These are phyloP conservation scores for Gallinago nigripennis DNA, from an alignment of 2,797 vertebrate genomes.

Conservation along the genomic window DNA sequence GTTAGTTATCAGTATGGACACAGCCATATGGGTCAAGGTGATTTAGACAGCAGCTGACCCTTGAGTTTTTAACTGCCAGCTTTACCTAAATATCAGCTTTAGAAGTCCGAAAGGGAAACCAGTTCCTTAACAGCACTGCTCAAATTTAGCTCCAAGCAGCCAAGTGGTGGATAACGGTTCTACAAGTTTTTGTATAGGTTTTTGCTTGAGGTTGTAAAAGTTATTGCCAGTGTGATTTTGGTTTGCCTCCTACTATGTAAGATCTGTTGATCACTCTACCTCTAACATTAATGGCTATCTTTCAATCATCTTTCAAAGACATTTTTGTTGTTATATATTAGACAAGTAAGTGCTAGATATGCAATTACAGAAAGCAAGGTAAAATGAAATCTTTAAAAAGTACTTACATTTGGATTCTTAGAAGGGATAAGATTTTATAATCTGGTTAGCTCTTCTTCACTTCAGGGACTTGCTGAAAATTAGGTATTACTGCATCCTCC, in stretches of 20 bases:
- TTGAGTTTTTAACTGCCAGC: background rate
- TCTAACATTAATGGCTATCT: background rate
- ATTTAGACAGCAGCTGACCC: background rate
- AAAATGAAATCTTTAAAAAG: background rate
- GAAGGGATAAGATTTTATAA: background rate
- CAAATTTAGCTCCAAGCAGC: background rate
- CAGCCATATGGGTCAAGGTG: background rate
- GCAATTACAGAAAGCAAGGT: background rate
- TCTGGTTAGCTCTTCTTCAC: background rate
- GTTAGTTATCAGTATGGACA: background rate
- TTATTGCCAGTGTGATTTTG: background rate
- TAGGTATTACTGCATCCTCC: slow-evolving; percentile 12
- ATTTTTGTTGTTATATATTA: background rate
- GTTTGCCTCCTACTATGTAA: background rate
- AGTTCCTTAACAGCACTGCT: background rate
- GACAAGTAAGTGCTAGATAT: background rate
- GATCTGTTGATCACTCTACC: background rate
- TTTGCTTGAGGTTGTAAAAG: background rate
- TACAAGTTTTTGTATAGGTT: background rate
- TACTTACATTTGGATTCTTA: slow-evolving; percentile 8
- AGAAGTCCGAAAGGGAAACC: background rate
- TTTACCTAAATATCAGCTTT: background rate
- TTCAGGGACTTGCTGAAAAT: slow-evolving; percentile 12
- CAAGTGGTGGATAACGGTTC: background rate
- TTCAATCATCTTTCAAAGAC: background rate